Conservation (phyloP, 2,113 vertebrate genomes). For the Protobothrops flavoviridis region DNA sequence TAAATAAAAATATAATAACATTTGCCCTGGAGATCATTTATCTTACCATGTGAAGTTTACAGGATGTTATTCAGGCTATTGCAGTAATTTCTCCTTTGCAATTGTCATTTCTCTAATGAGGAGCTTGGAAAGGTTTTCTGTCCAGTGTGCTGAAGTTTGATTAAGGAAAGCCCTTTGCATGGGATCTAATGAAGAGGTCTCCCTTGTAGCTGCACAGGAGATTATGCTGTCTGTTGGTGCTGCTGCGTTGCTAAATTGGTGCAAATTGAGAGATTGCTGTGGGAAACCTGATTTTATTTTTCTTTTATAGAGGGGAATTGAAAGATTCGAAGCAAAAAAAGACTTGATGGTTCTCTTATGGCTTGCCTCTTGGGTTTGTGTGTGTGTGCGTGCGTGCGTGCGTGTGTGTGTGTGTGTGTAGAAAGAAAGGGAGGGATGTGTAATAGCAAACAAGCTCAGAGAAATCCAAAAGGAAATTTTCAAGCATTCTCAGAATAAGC, state of each 20-base stretch:
- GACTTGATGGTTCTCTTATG: not conserved
- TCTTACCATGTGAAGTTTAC: not conserved
- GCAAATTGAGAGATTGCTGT: slow-evolving; percentile 8
- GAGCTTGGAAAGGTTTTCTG: slow-evolving; percentile 13
- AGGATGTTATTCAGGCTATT: not conserved
- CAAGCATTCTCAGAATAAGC: not conserved
- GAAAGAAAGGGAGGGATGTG: not conserved
- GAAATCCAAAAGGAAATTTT: not conserved
- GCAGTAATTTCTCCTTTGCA: not conserved
- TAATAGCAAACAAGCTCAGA: not conserved
- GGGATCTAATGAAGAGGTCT: not conserved
- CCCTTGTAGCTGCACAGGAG: not conserved
- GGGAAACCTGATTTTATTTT: not conserved
- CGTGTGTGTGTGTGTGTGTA: slow-evolving; percentile 1
- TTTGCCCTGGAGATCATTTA: not conserved
- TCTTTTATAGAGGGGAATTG: not conserved
- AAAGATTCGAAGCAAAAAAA: not conserved
- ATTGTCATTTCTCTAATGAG: slow-evolving; percentile 5
- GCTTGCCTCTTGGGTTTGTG: slow-evolving; percentile 3
- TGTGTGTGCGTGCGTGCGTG: slow-evolving; percentile 12
- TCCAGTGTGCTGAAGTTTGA: not conserved
- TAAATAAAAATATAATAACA: not conserved
- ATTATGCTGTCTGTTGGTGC: not conserved
- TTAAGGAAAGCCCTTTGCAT: not conserved
- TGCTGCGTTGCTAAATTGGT: slow-evolving; percentile 21